These are phyloP conservation scores for Cyphomyrus discorhynchus DNA, from an alignment of 2,113 vertebrate genomes.

Conservation along the genomic window DNA sequence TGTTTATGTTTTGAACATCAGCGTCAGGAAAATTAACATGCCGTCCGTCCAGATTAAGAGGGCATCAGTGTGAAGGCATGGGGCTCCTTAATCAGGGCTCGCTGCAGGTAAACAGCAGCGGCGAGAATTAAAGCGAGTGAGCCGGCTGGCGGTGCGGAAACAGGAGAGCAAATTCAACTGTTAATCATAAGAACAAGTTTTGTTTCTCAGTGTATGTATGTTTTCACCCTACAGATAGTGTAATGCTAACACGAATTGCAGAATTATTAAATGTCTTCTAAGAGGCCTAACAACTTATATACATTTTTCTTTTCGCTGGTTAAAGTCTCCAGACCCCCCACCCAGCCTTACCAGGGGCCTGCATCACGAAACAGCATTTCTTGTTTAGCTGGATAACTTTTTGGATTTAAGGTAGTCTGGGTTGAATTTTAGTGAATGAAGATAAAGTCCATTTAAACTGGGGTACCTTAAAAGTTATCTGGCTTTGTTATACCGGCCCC, in stretches of 20 bases:
- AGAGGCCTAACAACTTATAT: neutral
- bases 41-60: conserved; percentile 67
- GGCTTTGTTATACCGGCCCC: neutral
- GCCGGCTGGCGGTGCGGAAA: neutral
- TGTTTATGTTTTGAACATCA: conserved; percentile 79
- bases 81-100: conserved; percentile 59
- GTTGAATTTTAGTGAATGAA: neutral
- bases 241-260: neutral
- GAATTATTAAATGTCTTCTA: neutral
- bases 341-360: neutral
- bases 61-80: conserved; percentile 69
- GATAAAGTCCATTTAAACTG: neutral
- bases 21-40: conserved; percentile 69
- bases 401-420: neutral
- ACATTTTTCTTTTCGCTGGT: neutral
- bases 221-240: neutral
- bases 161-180: conserved; percentile 22
- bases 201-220: neutral
- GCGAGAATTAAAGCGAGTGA: conserved; percentile 23
- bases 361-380: neutral
- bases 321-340: neutral
- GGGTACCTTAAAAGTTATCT: neutral
- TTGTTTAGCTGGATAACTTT: neutral
- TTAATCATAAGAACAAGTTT: neutral
- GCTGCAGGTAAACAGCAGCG: conserved; percentile 64